These are phyloP conservation scores for Pandion haliaetus DNA, from an alignment of 2,113 vertebrate species.

Conservation along the genomic window DNA sequence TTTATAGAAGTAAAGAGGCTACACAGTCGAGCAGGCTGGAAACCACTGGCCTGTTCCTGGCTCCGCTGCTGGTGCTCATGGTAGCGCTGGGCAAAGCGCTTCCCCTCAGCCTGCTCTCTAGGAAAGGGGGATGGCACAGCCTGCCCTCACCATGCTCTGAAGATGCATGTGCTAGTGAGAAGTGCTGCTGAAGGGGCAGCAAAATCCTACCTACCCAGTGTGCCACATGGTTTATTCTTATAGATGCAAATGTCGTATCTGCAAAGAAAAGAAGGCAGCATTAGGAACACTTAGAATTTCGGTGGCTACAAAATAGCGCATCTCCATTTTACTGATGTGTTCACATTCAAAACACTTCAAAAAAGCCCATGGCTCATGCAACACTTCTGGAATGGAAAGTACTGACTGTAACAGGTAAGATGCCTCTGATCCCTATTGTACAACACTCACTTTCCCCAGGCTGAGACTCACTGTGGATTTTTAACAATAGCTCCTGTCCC, in stretches of 20 bases:
- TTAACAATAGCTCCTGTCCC: background rate
- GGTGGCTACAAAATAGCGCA: accelerated
- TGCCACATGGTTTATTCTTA: slow-evolving; percentile 98
- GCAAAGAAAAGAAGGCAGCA: background rate
- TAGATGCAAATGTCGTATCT: slow-evolving; percentile 99
- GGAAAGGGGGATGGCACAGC: background rate
- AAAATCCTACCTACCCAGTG: slow-evolving; percentile 80
- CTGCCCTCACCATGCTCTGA: accelerated
- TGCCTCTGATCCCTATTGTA: accelerated
- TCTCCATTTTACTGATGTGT: accelerated
- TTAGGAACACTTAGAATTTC: accelerated
- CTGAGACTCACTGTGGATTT: background rate
- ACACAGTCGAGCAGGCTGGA: background rate
- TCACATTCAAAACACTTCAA: background rate
- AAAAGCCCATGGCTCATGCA: accelerated
- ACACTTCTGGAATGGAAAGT: background rate
- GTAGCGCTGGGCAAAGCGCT: background rate
- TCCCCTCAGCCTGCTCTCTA: background rate
- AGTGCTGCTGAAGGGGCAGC: background rate
- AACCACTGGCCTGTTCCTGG: background rate
- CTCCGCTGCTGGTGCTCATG: background rate
- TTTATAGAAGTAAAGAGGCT: background rate
- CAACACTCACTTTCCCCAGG: too few species aligned
- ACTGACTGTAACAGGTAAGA: background rate
- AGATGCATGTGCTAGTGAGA: accelerated